These are phyloP conservation scores for Cotesia typhae DNA, from an alignment of 1,140 invertebrate species.

Conservation along the genomic window DNA sequence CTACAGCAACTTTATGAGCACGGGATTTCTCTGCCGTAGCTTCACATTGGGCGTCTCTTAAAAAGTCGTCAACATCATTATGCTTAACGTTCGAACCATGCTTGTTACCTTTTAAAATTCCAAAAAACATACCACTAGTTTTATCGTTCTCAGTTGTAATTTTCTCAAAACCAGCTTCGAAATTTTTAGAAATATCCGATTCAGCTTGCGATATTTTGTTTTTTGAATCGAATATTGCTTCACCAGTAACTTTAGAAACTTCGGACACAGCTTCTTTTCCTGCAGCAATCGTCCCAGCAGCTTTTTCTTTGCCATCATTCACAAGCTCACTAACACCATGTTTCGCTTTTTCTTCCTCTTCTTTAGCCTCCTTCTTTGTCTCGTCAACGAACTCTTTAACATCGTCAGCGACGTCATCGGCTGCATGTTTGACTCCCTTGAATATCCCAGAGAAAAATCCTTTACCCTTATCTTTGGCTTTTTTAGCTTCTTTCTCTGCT, in stretches of 20 bases:
- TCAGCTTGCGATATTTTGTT: background rate
- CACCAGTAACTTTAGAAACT: constrained; percentile 37
- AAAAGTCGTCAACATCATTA: constrained; percentile 15
- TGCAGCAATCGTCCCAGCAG: background rate
- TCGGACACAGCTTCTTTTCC: background rate
- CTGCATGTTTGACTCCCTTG: constrained; percentile 40
- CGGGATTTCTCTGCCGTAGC: constrained; percentile 6
- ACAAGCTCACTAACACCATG: background rate
- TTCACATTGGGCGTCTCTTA: constrained; percentile 31
- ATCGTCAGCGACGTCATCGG: constrained; percentile 33
- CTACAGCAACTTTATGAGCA: constrained; percentile 20
- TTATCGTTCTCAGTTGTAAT: constrained; percentile 42
- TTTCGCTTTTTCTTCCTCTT: constrained; percentile 32
- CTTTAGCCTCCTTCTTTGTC: constrained; percentile 16
- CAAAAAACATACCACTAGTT: constrained; percentile 44
- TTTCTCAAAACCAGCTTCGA: background rate
- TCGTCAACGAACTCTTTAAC: constrained; percentile 37
- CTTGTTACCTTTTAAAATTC: constrained; percentile 48
- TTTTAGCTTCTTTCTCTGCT: constrained; percentile 38
- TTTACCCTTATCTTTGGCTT: constrained; percentile 42
- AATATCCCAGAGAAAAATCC: constrained; percentile 47
- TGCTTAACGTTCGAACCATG: constrained; percentile 36
- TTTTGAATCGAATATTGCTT: constrained; percentile 31
- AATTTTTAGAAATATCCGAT: background rate
- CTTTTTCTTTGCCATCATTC: constrained; percentile 24